Evolutionary conservation across 1,140 invertebrate species (phyloP).

Genomic region (Drosophila lini): DNA sequence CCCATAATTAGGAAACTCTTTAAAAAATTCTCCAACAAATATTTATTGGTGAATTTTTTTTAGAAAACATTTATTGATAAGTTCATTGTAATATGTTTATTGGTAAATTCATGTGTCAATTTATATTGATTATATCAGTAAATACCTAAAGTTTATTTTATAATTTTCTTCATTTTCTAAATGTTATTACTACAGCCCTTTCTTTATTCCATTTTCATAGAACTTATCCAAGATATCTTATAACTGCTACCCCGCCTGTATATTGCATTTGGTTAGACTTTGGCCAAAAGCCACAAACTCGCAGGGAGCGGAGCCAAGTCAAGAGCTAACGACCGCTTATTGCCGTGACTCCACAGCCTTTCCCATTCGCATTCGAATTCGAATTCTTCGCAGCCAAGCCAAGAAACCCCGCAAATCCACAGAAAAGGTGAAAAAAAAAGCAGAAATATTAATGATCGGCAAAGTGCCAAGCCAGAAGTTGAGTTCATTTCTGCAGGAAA

Average conservation of each 20-base stretch:
- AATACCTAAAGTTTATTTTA: no score
- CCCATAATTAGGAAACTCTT: not conserved
- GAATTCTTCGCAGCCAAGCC: conserved; percentile 21
- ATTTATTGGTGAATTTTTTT: not conserved
- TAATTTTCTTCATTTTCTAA: not conserved
- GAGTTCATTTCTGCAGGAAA: conserved; percentile 34
- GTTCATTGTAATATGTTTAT: not conserved
- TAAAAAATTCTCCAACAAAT: not conserved
- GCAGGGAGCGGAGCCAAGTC: conserved; percentile 13
- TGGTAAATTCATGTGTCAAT: not conserved
- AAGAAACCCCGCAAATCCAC: conserved; percentile 16
- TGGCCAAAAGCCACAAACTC: conserved; percentile 35
- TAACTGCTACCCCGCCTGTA: conserved; percentile 9
- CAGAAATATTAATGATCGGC: conserved; percentile 32
- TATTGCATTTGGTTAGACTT: conserved; percentile 45
- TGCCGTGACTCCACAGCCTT: conserved; percentile 60
- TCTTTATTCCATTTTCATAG: not conserved
- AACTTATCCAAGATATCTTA: not conserved
- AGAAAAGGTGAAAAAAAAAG: conserved; percentile 25
- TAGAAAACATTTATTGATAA: not conserved
- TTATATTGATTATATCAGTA: no score
- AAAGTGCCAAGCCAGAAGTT: conserved; percentile 36
- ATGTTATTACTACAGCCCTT: no score
- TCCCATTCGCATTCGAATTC: conserved; percentile 33
- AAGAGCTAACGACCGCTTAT: conserved; percentile 66